These are phyloP conservation scores for Mus minutoides DNA, from an alignment of 2,797 vertebrate species.

Conservation along the genomic window DNA sequence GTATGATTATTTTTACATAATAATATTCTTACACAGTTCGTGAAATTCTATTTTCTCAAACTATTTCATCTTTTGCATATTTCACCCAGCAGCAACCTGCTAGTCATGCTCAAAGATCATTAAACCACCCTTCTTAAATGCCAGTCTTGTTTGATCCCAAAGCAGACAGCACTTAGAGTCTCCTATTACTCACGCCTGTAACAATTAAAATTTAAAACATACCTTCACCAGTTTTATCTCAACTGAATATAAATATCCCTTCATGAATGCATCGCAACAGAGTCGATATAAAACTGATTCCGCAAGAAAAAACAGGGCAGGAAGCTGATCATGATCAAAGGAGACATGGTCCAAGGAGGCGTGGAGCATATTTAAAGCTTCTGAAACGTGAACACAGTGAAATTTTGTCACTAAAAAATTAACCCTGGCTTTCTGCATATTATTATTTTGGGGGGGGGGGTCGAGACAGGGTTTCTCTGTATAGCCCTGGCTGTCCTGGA, in stretches of 20 bases:
- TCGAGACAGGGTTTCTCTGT: too few relatives aligned
- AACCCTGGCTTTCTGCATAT: constrained; percentile 12
- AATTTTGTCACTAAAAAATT: constrained; percentile 29
- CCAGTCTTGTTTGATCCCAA: not conserved
- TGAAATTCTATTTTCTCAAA: constrained; percentile 53
- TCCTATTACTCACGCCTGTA: not conserved
- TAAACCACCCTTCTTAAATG: constrained; percentile 13
- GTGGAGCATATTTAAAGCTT: constrained; percentile 81
- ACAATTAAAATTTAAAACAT: constrained; percentile 62
- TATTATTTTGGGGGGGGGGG: too few relatives aligned
- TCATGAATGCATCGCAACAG: constrained; percentile 68
- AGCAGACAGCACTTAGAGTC: not conserved
- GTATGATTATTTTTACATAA: constrained; percentile 5
- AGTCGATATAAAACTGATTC: constrained; percentile 84
- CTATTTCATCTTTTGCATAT: not conserved
- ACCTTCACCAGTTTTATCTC: constrained; percentile 83
- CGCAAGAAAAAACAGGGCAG: constrained; percentile 81
- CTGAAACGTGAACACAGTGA: constrained; percentile 69
- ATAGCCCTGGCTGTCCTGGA: too few relatives aligned
- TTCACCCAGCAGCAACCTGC: constrained; percentile 1
- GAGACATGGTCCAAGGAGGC: constrained; percentile 78
- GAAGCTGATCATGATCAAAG: constrained; percentile 70
- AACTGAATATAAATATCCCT: constrained; percentile 69
- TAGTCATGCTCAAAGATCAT: not conserved
- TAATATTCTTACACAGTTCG: constrained; percentile 16